Percentiles rank a stretch among this genome's conserved stretches.
Evolutionary conservation across 2,113 vertebrate species (phyloP).

Genomic region (Apteryx owenii): DNA sequence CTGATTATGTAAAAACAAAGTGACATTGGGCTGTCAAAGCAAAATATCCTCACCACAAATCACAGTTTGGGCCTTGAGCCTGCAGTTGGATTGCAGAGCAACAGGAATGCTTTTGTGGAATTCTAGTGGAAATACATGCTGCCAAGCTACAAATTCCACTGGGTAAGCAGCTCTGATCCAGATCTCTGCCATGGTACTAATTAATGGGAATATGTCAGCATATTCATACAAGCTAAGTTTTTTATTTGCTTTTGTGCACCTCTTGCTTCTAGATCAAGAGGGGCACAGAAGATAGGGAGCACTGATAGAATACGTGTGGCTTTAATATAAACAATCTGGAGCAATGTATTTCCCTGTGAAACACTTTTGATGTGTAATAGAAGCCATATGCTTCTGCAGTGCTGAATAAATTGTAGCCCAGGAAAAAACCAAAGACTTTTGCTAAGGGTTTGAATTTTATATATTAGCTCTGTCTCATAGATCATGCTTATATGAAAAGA

Average conservation of each 20-base stretch:
- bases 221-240: neutral
- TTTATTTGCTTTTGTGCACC: neutral
- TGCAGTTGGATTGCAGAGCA: neutral
- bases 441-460: neutral
- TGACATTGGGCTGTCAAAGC: neutral
- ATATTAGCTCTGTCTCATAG: neutral
- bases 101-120: neutral
- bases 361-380: neutral
- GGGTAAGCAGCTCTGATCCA: neutral
- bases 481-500: neutral
- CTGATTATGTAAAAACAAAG: slow-evolving; percentile 16
- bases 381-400: neutral
- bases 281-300: neutral
- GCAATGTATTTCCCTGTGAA: neutral
- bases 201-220: neutral
- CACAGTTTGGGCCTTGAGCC: neutral
- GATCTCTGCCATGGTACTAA: neutral
- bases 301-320: neutral
- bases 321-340: neutral
- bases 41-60: neutral
- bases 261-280: neutral
- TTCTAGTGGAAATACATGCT: fast-evolving
- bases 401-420: slow-evolving; percentile 6
- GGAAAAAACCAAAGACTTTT: neutral
- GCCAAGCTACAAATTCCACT: fast-evolving